phyloP scores from a whole-genome alignment of 2,888 invertebrate species.

The Acanthosepion pharaonis region DNA sequence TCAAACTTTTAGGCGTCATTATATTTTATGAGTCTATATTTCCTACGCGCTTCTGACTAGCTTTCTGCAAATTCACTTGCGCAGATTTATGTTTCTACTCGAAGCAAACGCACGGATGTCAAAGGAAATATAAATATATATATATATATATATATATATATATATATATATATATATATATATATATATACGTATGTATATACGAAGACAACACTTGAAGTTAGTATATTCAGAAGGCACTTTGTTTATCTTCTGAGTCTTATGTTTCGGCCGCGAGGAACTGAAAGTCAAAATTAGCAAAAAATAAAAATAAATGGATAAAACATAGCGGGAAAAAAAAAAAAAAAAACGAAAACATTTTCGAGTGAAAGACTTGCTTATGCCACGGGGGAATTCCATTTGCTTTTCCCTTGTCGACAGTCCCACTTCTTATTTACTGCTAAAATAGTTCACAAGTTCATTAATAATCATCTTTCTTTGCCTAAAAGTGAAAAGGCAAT shows the following conservation, averaged over 20 bases:
- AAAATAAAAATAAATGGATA: not conserved
- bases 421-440: not conserved
- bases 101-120: not conserved
- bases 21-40: not conserved
- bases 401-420: not conserved
- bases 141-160: too few relatives aligned
- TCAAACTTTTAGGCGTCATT: too few relatives aligned
- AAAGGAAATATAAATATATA: too few relatives aligned
- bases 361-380: not conserved
- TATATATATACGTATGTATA: not conserved
- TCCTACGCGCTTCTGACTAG: not conserved
- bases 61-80: not conserved
- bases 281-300: not conserved
- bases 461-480: not conserved
- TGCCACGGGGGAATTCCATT: not conserved
- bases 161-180: too few relatives aligned
- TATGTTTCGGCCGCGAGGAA: not conserved
- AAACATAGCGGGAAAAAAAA: not conserved
- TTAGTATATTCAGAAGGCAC: not conserved
- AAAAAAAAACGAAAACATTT: not conserved
- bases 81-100: not conserved
- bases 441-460: slow-evolving; percentile 8
- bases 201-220: not conserved
- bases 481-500: not conserved
- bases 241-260: not conserved